These are phyloP conservation scores for Oligia strigilis DNA, from an alignment of 2,888 invertebrate species.

Conservation along the genomic window DNA sequence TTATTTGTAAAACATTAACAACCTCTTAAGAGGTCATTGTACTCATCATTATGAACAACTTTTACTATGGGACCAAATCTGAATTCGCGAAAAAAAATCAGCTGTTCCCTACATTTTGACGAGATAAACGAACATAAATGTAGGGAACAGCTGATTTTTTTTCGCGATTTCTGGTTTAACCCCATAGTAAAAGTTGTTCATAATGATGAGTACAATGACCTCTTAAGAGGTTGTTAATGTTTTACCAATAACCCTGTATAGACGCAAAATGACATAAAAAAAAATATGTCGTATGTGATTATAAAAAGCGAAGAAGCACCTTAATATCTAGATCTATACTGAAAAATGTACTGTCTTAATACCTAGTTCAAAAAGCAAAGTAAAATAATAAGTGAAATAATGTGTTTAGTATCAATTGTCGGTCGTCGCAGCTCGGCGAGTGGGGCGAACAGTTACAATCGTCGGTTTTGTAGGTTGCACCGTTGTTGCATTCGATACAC, in stretches of 20 bases:
- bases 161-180: too few species aligned
- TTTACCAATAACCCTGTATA: neutral
- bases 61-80: too few species aligned
- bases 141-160: too few species aligned
- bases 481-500: slow-evolving; percentile 68
- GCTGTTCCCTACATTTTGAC: too few species aligned
- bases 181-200: too few species aligned
- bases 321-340: neutral
- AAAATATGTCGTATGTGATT: neutral
- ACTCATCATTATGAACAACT: too few species aligned
- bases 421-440: slow-evolving; percentile 20
- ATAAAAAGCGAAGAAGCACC: neutral
- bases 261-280: neutral
- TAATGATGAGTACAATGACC: too few species aligned
- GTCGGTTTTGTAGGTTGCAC: slow-evolving; percentile 74
- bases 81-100: too few species aligned
- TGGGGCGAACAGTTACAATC: slow-evolving; percentile 71
- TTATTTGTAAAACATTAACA: too few species aligned
- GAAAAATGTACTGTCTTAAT: neutral
- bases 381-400: slow-evolving; percentile 32
- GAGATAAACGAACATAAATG: too few species aligned
- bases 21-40: too few species aligned
- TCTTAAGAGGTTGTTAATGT: too few species aligned
- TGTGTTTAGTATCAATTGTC: slow-evolving; percentile 17
- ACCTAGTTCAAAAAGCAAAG: neutral